These are phyloP conservation scores for Cairina moschata DNA, from an alignment of 2,113 vertebrate species.

Conservation along the genomic window DNA sequence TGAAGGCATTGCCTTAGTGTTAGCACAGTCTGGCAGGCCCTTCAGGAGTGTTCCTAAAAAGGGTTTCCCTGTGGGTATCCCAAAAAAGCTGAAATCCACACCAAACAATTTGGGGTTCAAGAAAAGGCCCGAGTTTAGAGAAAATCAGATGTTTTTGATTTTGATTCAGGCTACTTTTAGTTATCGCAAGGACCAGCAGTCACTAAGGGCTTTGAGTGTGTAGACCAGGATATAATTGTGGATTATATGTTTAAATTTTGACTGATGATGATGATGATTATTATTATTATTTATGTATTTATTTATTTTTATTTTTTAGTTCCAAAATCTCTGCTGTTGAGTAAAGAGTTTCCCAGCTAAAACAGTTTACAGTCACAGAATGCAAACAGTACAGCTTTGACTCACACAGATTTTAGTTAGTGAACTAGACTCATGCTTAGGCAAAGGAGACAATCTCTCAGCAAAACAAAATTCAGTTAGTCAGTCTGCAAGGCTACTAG, in stretches of 20 bases:
- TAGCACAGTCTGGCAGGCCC: fast-evolving
- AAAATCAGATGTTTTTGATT: background rate
- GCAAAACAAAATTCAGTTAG: background rate
- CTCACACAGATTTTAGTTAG: background rate
- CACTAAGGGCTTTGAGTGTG: background rate
- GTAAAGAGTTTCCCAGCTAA: background rate
- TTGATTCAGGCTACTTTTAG: background rate
- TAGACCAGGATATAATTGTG: background rate
- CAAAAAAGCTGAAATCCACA: background rate
- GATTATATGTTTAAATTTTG: background rate
- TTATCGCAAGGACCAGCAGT: background rate
- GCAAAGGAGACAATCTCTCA: background rate
- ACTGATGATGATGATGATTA: too few species aligned
- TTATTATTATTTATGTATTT: too few species aligned
- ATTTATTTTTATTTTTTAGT: too few species aligned
- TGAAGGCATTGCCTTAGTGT: background rate
- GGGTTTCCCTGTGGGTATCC: background rate
- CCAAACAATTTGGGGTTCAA: background rate
- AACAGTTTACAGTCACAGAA: background rate
- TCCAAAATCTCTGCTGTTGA: background rate
- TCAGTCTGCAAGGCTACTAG: background rate
- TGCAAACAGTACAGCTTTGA: background rate
- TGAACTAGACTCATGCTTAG: background rate
- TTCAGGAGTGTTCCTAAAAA: background rate
- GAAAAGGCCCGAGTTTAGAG: background rate